A percentile compares a stretch with the other conserved stretches of the same genome.
These are phyloP conservation scores for Elysia crispata DNA, from an alignment of 2,888 invertebrate species.

Conservation along the genomic window DNA sequence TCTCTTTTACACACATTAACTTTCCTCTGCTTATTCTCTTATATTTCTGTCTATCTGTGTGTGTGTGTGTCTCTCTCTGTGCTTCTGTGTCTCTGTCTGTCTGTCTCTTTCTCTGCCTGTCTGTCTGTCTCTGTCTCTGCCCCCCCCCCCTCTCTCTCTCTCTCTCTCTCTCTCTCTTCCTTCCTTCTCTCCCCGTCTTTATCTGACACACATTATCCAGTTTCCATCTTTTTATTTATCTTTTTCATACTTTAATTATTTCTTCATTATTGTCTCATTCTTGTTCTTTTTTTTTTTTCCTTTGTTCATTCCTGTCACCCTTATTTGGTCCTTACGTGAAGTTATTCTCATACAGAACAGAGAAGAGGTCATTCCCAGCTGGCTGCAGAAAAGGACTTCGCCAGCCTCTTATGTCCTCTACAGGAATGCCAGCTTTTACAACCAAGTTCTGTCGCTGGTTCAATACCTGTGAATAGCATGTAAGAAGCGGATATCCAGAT, in stretches of 20 bases:
- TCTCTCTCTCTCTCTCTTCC: background rate
- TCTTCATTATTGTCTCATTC: too few species aligned
- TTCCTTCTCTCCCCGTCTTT: background rate
- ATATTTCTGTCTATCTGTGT: too few species aligned
- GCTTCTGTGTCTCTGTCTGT: too few species aligned
- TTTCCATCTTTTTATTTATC: background rate
- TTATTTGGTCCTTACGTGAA: slow-evolving; percentile 56
- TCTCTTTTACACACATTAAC: background rate
- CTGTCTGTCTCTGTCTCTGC: background rate
- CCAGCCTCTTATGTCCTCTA: slow-evolving; percentile 67
- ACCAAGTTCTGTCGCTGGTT: slow-evolving; percentile 66
- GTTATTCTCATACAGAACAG: slow-evolving; percentile 81
- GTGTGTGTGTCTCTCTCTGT: background rate
- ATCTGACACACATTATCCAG: background rate
- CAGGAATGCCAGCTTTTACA: slow-evolving; percentile 77
- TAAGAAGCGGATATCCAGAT: background rate
- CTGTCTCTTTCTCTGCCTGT: background rate
- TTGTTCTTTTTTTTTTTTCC: background rate
- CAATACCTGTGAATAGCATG: slow-evolving; percentile 50
- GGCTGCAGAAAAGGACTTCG: slow-evolving; percentile 70
- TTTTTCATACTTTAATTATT: background rate
- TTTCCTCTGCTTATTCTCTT: too few species aligned
- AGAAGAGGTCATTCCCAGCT: slow-evolving; percentile 78
- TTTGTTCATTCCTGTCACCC: background rate
- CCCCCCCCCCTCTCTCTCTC: background rate